Evolutionary conservation across 2,888 invertebrate genomes (phyloP).

Genomic region (Anagyrus pseudococci): DNA sequence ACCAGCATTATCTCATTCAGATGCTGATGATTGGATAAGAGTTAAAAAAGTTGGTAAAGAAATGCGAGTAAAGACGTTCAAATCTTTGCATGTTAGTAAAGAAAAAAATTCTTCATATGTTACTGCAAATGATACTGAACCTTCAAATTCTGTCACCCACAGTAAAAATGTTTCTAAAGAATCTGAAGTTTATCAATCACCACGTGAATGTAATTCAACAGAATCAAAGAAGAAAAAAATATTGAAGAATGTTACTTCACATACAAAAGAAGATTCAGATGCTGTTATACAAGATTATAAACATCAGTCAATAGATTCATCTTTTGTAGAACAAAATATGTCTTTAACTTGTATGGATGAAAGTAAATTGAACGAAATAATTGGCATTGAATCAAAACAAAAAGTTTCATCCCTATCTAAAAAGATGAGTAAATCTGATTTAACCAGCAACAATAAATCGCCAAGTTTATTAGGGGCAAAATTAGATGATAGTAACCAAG

Average conservation of each 20-base stretch:
- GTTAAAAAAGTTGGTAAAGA: constrained; percentile 48
- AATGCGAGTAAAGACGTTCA: constrained; percentile 46
- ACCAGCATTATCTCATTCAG: constrained; percentile 21
- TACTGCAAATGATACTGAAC: constrained; percentile 27
- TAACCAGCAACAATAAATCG: not conserved
- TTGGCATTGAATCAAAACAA: constrained; percentile 28
- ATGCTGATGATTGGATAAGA: constrained; percentile 43
- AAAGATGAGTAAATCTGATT: no score
- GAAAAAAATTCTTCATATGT: constrained; percentile 38
- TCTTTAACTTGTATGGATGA: constrained; percentile 1
- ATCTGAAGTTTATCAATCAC: constrained; percentile 6
- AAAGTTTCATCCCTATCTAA: no score
- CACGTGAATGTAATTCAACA: not conserved
- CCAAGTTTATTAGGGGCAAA: constrained; percentile 17
- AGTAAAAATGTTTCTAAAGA: constrained; percentile 21
- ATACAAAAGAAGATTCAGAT: constrained; percentile 4
- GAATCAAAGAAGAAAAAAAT: not conserved
- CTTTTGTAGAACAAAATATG: not conserved
- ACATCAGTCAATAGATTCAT: constrained; percentile 16
- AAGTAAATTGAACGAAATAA: constrained; percentile 41
- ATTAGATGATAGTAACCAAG: not conserved
- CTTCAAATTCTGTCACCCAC: constrained; percentile 21
- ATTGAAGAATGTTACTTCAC: constrained; percentile 6
- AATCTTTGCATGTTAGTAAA: constrained; percentile 45
- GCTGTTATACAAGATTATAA: constrained; percentile 1